Percentiles rank a stretch among this genome's conserved stretches.
Evolutionary conservation across 2,797 vertebrate species (phyloP).

Genomic region (Notoglanidium macrostoma): DNA sequence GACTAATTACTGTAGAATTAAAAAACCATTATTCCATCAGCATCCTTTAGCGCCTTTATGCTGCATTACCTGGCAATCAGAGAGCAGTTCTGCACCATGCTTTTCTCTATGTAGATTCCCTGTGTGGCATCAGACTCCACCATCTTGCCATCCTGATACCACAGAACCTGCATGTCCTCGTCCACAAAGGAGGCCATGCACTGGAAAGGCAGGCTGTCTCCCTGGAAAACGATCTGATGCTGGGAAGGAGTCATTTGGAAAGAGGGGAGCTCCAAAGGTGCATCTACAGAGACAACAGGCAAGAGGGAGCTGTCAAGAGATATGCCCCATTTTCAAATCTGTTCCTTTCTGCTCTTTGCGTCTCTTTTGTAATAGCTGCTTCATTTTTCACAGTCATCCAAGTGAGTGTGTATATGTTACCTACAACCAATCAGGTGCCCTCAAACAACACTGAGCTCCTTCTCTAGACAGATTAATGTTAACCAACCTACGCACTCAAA

Average conservation of each 20-base stretch:
- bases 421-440: neutral
- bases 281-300: slow-evolving; percentile 70
- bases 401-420: neutral
- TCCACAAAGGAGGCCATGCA: slow-evolving; percentile 95
- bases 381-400: neutral
- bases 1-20: neutral
- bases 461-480: slow-evolving; percentile 2
- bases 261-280: slow-evolving; percentile 92
- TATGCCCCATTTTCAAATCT: neutral
- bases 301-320: neutral
- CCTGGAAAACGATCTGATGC: slow-evolving; percentile 95
- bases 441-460: neutral
- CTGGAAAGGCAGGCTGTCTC: slow-evolving; percentile 95
- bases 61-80: slow-evolving; percentile 87
- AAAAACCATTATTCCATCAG: neutral
- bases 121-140: slow-evolving; percentile 89
- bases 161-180: slow-evolving; percentile 96
- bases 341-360: neutral
- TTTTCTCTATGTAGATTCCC: slow-evolving; percentile 95
- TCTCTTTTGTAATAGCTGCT: neutral
- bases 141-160: slow-evolving; percentile 94
- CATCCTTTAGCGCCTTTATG: neutral
- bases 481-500: neutral
- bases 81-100: slow-evolving; percentile 96
- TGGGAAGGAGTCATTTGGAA: slow-evolving; percentile 96